These are phyloP conservation scores for Aldabrachelys gigantea DNA, from an alignment of 2,113 vertebrate genomes.

Conservation along the genomic window DNA sequence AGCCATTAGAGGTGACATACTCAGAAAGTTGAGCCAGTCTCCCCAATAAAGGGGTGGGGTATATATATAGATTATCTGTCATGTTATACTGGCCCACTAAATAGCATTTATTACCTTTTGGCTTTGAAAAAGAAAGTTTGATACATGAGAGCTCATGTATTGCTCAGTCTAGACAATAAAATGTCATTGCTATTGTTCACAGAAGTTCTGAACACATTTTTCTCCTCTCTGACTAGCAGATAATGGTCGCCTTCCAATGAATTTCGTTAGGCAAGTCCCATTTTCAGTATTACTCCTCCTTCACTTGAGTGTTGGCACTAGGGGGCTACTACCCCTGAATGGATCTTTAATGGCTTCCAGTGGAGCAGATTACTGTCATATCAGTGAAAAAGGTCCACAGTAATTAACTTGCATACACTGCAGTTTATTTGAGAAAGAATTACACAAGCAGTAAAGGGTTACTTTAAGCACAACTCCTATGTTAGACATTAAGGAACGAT, in stretches of 20 bases:
- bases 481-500: too few relatives aligned
- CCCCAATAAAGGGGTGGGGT: neutral
- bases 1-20: neutral
- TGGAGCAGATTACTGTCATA: too few relatives aligned
- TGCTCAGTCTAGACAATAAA: neutral
- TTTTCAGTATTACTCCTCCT: neutral
- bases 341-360: too few relatives aligned
- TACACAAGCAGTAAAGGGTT: too few relatives aligned
- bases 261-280: neutral
- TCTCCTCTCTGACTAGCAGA: neutral
- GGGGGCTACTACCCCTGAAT: too few relatives aligned
- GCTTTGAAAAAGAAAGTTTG: neutral
- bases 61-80: neutral
- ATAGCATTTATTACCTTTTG: neutral
- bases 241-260: neutral
- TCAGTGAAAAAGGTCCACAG: too few relatives aligned
- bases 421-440: too few relatives aligned
- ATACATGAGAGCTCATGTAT: neutral
- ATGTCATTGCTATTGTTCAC: neutral
- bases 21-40: neutral
- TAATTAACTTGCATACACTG: too few relatives aligned
- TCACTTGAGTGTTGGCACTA: neutral
- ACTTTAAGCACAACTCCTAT: too few relatives aligned
- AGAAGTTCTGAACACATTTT: neutral
- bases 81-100: neutral